Evolutionary conservation across 2,113 vertebrate genomes (phyloP).

Genomic region (Pelecanus crispus): DNA sequence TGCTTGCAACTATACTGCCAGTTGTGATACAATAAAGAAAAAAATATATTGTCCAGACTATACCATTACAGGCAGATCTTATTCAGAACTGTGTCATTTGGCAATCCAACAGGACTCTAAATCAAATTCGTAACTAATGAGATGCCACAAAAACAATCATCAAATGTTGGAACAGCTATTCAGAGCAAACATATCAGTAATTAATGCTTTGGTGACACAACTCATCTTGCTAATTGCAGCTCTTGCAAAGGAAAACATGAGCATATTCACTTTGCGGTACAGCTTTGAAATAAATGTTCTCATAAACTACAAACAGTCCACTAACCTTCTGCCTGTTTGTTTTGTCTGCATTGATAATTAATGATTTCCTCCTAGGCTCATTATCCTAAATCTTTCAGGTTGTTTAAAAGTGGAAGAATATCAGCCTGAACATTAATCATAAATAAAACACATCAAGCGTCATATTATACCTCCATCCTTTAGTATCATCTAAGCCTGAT

Average conservation of each 20-base stretch:
- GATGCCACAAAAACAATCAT: conserved; percentile 46
- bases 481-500: not conserved
- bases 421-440: not conserved
- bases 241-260: conserved; percentile 22
- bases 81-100: conserved; percentile 5
- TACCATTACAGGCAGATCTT: not conserved
- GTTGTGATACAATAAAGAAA: not conserved
- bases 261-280: not conserved
- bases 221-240: conserved; percentile 53
- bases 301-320: conserved; percentile 31
- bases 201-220: conserved; percentile 59
- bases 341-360: conserved; percentile 32
- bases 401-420: conserved; percentile 8
- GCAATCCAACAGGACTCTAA: not conserved
- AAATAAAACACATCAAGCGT: not conserved
- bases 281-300: conserved; percentile 35
- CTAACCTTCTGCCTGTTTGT: not conserved
- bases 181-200: conserved; percentile 49
- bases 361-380: not conserved
- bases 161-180: conserved; percentile 45
- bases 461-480: not conserved
- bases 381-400: not conserved
- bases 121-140: conserved; percentile 43
- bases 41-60: not conserved
- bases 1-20: not conserved